Conservation (phyloP, 2,888 invertebrate species). For the Sminthurinus aureus region DNA sequence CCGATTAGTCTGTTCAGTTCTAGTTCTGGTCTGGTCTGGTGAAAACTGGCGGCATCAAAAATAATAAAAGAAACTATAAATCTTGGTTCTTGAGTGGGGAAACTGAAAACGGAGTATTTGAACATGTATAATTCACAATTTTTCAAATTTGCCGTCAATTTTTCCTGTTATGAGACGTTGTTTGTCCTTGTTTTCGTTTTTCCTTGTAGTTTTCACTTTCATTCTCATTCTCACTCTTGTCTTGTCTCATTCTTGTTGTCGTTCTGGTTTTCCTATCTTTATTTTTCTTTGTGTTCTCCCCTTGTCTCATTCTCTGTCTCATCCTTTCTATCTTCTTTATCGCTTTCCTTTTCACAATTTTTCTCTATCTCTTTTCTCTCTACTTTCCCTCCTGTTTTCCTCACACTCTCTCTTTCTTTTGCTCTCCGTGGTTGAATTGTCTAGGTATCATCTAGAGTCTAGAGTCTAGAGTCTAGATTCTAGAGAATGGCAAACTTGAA, state of each 20-base stretch:
- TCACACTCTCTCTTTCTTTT: background rate
- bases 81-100: slow-evolving; percentile 3
- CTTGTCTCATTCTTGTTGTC: too few relatives aligned
- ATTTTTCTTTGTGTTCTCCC: background rate
- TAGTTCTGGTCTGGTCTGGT: too few relatives aligned
- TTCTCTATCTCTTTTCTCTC: too few relatives aligned
- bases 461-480: slow-evolving; percentile 11
- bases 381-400: background rate
- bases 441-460: background rate
- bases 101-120: background rate
- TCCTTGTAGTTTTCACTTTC: background rate
- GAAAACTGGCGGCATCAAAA: background rate
- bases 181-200: background rate
- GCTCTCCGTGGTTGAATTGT: background rate
- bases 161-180: slow-evolving; percentile 7
- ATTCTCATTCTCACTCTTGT: background rate
- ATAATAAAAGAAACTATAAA: slow-evolving; percentile 12
- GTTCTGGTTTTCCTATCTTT: too few relatives aligned
- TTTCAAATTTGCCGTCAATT: slow-evolving; percentile 18
- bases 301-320: background rate
- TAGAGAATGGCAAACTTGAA: slow-evolving; percentile 24
- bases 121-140: slow-evolving; percentile 21
- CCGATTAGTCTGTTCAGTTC: too few relatives aligned
- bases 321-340: background rate
- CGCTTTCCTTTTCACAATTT: background rate